Evolutionary conservation across 2,797 vertebrate genomes (phyloP), one percentile per base, ranked within the genome.

Genomic region (Siniperca undulata): DNA sequence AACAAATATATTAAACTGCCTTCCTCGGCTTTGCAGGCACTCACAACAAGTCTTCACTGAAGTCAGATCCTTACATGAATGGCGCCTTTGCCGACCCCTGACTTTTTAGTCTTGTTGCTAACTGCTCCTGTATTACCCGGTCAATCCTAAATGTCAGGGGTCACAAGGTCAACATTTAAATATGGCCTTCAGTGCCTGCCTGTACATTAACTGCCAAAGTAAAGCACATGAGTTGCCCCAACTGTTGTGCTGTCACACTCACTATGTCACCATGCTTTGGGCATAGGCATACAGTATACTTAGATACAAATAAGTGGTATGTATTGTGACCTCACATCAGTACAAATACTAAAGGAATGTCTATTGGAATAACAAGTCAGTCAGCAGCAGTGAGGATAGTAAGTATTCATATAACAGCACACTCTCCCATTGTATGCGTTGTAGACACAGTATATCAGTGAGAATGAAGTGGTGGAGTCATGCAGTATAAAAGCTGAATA

Each of bases 61-160:
- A 70, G 71, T 80, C 42, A 46, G 44, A 80, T 72, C 27, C 30
- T 79, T 14, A 78, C 48, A 40, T 85, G 71, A 76, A 36, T 68
- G 30, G 40, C 7, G 8, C 59, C 67, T 73, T n/a, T 58, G 34
- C 56, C 83, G 79, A 91, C 84, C 80, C 46, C 56, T 86, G 81
- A 78, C 78, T 70, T 88, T 80, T 88, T 12, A 13, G 55, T 66
- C 64, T 71, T 53, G 52, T 58, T 67, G 76, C 76, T 70, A 50
- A 64, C 48, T 1, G 1, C 70, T 87, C 48, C 64, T 74, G 36
- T 62, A 50, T 70, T 78, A 77, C 64, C 65, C n/a, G 77, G 74
- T 73, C 48, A 64, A 52, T 62, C 30, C 44, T 68, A 82, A 86
- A 91, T 88, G 82, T 86, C 90, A 88, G 36, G 30, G 74, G 77